phyloP scores from a whole-genome alignment of 1,140 invertebrate genomes.

The Pseudomyrmex concolor region DNA sequence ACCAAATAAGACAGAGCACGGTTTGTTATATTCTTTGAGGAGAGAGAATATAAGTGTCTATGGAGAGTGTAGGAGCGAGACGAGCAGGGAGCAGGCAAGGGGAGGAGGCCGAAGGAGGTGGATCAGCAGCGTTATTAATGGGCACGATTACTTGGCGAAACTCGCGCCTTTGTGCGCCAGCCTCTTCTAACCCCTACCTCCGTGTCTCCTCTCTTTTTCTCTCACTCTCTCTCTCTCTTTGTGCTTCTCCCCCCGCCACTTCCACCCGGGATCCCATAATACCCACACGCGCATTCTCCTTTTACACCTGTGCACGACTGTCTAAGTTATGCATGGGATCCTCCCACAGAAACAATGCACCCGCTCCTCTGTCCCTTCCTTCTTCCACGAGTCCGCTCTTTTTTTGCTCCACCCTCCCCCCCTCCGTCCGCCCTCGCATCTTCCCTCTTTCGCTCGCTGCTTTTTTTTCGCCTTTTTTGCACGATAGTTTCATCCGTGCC shows the following conservation, averaged over 20 bases:
- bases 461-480: conserved; percentile 21
- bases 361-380: conserved; percentile 64
- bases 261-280: conserved; percentile 70
- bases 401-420: neutral
- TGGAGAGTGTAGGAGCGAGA: conserved; percentile 39
- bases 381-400: conserved; percentile 8
- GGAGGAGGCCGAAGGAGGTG: conserved; percentile 67
- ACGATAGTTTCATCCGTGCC: conserved; percentile 43
- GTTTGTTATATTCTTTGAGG: conserved; percentile 54
- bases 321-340: conserved; percentile 83
- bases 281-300: conserved; percentile 77
- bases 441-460: neutral
- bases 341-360: conserved; percentile 84
- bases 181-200: conserved; percentile 58
- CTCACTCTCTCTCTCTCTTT: neutral
- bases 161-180: conserved; percentile 77
- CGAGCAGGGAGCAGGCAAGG: conserved; percentile 13
- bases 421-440: no score
- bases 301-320: conserved; percentile 83
- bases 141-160: conserved; percentile 82
- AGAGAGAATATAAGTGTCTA: conserved; percentile 51
- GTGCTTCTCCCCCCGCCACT: conserved; percentile 18
- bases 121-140: conserved; percentile 81
- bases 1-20: conserved; percentile 53
- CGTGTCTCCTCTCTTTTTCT: neutral